Conservation (phyloP, 2,797 vertebrate genomes). For the Coregonus ussuriensis region DNA sequence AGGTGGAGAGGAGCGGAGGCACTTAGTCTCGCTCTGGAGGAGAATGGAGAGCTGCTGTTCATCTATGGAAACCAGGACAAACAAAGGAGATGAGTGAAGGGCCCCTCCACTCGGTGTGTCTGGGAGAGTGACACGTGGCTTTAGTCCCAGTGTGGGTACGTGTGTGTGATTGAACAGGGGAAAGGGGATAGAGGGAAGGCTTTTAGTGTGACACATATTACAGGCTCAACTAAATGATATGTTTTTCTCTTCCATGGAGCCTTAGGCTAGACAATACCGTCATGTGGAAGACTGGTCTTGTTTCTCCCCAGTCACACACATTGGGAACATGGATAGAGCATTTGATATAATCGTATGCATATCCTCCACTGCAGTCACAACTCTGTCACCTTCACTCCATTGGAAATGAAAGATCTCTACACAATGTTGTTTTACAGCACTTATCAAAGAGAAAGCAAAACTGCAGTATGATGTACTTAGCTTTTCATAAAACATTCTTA, state of each 20-base stretch:
- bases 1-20: conserved; percentile 70
- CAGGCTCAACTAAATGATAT: background rate
- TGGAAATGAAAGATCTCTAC: background rate
- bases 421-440: background rate
- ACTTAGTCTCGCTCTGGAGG: conserved; percentile 73
- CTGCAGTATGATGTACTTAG: background rate
- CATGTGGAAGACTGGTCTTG: too few species aligned
- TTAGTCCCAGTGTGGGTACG: conserved; percentile 30
- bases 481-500: background rate
- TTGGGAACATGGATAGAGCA: too few species aligned
- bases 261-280: too few species aligned
- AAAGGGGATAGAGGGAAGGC: conserved; percentile 5
- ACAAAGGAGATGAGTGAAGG: conserved; percentile 72
- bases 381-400: background rate
- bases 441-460: background rate
- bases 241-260: too few species aligned
- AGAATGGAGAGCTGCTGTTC: conserved; percentile 65
- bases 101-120: conserved; percentile 43
- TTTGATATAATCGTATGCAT: too few species aligned
- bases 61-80: conserved; percentile 71
- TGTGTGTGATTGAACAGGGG: conserved; percentile 54
- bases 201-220: conserved; percentile 14
- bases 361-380: background rate
- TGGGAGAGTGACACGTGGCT: conserved; percentile 37
- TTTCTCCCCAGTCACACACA: too few species aligned